phyloP scores from a whole-genome alignment of 2,113 vertebrate genomes.

The Cavia porcellus region DNA sequence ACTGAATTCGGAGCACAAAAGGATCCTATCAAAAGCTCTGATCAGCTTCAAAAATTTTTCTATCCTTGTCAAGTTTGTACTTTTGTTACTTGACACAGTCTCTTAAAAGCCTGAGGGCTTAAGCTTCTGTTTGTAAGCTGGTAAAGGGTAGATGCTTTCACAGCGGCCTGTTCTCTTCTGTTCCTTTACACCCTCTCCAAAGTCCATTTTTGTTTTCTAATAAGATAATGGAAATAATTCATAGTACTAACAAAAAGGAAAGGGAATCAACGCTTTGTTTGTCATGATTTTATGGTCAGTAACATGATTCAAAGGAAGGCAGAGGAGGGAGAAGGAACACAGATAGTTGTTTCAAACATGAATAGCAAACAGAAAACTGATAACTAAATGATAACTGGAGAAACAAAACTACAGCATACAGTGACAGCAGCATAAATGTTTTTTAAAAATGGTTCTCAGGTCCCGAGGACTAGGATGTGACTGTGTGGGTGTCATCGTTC shows the following conservation, averaged over 20 bases:
- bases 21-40: background rate
- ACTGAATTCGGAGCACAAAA: background rate
- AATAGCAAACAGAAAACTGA: background rate
- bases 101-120: background rate
- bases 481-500: accelerated
- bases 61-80: background rate
- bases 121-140: background rate
- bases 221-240: background rate
- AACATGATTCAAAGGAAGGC: background rate
- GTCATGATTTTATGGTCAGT: background rate
- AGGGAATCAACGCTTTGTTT: background rate
- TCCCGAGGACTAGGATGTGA: no score
- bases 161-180: background rate
- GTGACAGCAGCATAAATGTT: background rate
- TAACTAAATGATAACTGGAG: background rate
- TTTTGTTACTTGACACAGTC: background rate
- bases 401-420: background rate
- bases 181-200: background rate
- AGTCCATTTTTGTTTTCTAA: background rate
- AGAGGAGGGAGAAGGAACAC: background rate
- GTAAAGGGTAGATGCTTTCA: background rate
- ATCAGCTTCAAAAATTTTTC: background rate
- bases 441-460: background rate
- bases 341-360: background rate
- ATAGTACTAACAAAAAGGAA: background rate